These are phyloP conservation scores for Ramphastos sulfuratus DNA, from an alignment of 2,113 vertebrate species.

Conservation along the genomic window DNA sequence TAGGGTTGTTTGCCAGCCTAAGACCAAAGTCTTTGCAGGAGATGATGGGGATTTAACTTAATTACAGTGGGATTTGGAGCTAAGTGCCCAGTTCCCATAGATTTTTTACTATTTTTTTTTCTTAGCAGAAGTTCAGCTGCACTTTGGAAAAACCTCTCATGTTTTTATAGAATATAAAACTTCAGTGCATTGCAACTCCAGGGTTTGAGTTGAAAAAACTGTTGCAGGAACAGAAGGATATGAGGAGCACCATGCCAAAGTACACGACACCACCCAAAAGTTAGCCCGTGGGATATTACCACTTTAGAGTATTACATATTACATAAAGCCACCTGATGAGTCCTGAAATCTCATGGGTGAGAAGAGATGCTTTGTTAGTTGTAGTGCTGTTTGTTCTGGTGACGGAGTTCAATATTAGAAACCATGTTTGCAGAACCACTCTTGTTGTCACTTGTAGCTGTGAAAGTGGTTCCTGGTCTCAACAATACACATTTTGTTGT, in stretches of 20 bases:
- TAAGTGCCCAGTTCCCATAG: background rate
- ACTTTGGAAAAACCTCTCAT: background rate
- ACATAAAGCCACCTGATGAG: background rate
- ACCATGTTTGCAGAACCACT: background rate
- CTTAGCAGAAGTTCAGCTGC: background rate
- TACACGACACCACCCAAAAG: background rate
- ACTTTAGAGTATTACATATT: background rate
- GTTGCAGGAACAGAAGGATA: background rate
- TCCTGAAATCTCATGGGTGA: background rate
- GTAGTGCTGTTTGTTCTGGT: background rate
- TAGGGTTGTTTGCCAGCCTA: background rate
- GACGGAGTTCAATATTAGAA: fast-evolving
- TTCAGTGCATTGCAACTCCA: background rate
- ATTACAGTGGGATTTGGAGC: background rate
- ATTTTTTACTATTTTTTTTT: background rate
- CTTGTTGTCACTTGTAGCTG: background rate
- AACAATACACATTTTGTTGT: background rate
- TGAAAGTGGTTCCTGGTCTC: background rate
- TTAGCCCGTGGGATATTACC: background rate
- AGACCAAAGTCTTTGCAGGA: background rate
- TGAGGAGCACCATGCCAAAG: background rate
- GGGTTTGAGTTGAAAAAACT: background rate
- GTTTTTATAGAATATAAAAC: background rate
- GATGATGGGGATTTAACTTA: background rate
- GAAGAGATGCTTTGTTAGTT: background rate